Evolutionary conservation across 2,797 vertebrate species (phyloP).

Genomic region (Helostoma temminkii): DNA sequence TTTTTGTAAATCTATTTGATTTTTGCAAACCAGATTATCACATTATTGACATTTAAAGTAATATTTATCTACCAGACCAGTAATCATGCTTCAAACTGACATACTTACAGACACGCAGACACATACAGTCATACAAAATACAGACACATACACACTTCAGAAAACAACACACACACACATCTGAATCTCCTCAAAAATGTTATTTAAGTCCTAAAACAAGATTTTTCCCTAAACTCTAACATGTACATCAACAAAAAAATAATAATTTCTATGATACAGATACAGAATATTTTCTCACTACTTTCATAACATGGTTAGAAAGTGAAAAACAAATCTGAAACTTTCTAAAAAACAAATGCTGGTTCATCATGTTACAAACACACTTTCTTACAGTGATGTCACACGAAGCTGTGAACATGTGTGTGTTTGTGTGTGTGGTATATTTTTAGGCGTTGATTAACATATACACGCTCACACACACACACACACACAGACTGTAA

Average conservation of each 20-base stretch:
- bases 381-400: constrained; percentile 18
- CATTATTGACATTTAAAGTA: constrained; percentile 41
- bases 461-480: too few species aligned
- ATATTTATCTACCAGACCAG: constrained; percentile 36
- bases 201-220: constrained; percentile 47
- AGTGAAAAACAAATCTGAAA: constrained; percentile 32
- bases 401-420: background rate
- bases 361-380: constrained; percentile 57
- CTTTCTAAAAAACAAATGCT: constrained; percentile 40
- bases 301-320: constrained; percentile 33
- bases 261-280: constrained; percentile 42
- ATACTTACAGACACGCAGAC: constrained; percentile 28
- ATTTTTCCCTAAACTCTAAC: constrained; percentile 47
- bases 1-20: constrained; percentile 48
- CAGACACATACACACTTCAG: constrained; percentile 8
- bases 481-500: constrained; percentile 34
- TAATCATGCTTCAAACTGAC: constrained; percentile 52
- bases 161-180: constrained; percentile 1
- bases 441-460: too few species aligned
- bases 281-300: constrained; percentile 11
- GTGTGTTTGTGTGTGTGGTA: constrained; percentile 19
- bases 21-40: constrained; percentile 39
- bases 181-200: constrained; percentile 26
- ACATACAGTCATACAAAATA: constrained; percentile 14
- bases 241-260: constrained; percentile 55